Evolutionary conservation across 2,113 vertebrate genomes (phyloP).

Genomic region (Apeltes quadracus): DNA sequence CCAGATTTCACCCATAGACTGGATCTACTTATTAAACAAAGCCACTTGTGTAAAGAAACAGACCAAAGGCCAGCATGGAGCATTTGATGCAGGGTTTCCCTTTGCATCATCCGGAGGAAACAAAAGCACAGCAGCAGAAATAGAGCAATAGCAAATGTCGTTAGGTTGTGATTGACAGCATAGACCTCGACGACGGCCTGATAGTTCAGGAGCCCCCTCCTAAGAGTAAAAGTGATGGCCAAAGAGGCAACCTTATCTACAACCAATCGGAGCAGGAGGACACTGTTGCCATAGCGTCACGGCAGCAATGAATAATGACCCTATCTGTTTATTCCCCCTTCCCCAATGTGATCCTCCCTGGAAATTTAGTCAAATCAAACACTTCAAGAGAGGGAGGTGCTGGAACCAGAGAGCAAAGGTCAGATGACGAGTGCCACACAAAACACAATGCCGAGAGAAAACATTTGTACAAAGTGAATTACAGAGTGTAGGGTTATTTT

Average conservation of each 20-base stretch:
- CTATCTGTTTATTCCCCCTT: constrained; percentile 68
- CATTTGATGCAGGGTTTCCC: constrained; percentile 32
- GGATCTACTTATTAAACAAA: constrained; percentile 28
- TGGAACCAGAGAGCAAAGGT: constrained; percentile 29
- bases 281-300: constrained; percentile 77
- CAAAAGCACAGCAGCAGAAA: constrained; percentile 39
- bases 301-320: constrained; percentile 75
- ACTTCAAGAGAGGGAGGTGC: constrained; percentile 53
- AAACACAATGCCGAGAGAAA: constrained; percentile 2
- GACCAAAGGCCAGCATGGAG: not conserved
- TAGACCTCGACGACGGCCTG: constrained; percentile 50
- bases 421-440: constrained; percentile 4
- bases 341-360: constrained; percentile 41
- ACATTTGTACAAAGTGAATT: not conserved
- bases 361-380: constrained; percentile 59
- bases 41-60: constrained; percentile 32
- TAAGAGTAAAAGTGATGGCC: constrained; percentile 53
- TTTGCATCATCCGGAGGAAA: constrained; percentile 33
- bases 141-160: constrained; percentile 23
- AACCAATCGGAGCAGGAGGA: constrained; percentile 71
- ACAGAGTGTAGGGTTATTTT: not conserved
- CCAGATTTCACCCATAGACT: constrained; percentile 25
- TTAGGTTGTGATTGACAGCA: constrained; percentile 44
- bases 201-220: constrained; percentile 51
- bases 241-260: constrained; percentile 66